Conservation (phyloP, 2,888 invertebrate species). For the Drosophila conformis region DNA sequence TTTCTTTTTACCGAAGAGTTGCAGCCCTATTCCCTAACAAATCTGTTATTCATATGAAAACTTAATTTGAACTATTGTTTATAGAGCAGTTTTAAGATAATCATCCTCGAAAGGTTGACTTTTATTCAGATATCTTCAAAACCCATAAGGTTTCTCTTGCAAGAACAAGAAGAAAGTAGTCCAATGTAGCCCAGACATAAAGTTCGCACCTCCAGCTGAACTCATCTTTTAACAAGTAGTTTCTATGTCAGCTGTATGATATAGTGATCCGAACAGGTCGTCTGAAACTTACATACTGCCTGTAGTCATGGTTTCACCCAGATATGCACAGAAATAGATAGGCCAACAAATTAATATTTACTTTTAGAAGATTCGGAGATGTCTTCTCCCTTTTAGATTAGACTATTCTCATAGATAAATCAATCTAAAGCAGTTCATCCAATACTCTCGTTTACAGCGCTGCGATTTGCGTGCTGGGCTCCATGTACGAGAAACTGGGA, state of each 20-base stretch:
- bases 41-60: neutral
- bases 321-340: neutral
- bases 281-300: neutral
- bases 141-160: neutral
- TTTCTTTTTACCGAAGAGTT: neutral
- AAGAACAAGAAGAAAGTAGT: neutral
- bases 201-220: too few species aligned
- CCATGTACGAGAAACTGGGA: constrained; percentile 99
- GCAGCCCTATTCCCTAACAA: neutral
- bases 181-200: neutral
- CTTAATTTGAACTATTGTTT: neutral
- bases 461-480: constrained; percentile 97
- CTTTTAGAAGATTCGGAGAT: neutral
- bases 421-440: neutral
- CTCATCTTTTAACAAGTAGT: too few species aligned
- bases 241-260: too few species aligned
- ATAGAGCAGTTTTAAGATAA: neutral
- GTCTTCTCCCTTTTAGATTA: neutral
- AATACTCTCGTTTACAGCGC: constrained; percentile 88
- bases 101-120: neutral
- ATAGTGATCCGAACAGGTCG: too few species aligned
- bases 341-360: neutral
- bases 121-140: neutral
- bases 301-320: neutral
- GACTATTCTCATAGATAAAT: neutral